Evolutionary conservation across 2,113 vertebrate species (phyloP).

Genomic region (Embiotoca jacksoni): DNA sequence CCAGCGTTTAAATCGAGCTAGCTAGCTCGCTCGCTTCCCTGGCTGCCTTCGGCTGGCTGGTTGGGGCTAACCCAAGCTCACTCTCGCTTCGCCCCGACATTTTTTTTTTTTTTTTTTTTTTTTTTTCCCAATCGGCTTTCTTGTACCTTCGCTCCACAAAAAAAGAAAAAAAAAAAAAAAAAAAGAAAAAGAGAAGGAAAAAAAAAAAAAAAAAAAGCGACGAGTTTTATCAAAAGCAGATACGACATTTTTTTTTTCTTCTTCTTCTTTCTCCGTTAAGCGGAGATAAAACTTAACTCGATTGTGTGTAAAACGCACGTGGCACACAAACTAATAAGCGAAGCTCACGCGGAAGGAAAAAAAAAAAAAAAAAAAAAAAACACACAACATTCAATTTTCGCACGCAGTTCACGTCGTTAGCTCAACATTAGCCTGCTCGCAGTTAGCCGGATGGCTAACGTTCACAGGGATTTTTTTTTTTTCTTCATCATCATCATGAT

Average conservation of each 20-base stretch:
- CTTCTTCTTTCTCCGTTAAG: no score
- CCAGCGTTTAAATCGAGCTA: constrained; percentile 65
- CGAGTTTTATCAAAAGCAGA: no score
- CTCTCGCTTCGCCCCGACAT: constrained; percentile 66
- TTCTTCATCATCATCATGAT: not conserved
- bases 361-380: constrained; percentile 34
- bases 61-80: constrained; percentile 56
- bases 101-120: constrained; percentile 18
- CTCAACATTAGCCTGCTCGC: constrained; percentile 64
- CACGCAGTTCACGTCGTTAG: constrained; percentile 81
- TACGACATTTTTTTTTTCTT: no score
- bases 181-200: no score
- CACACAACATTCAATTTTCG: constrained; percentile 72
- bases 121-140: no score
- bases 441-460: constrained; percentile 77
- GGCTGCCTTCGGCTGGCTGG: constrained; percentile 29
- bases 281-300: constrained; percentile 12
- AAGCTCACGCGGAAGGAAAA: constrained; percentile 46
- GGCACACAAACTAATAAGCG: constrained; percentile 66
- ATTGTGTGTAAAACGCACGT: constrained; percentile 69
- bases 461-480: constrained; percentile 56
- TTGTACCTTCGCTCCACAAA: no score
- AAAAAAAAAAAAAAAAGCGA: no score
- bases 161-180: no score
- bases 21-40: constrained; percentile 56